phyloP scores from a whole-genome alignment of 2,797 vertebrate species.

The Parambassis ranga region DNA sequence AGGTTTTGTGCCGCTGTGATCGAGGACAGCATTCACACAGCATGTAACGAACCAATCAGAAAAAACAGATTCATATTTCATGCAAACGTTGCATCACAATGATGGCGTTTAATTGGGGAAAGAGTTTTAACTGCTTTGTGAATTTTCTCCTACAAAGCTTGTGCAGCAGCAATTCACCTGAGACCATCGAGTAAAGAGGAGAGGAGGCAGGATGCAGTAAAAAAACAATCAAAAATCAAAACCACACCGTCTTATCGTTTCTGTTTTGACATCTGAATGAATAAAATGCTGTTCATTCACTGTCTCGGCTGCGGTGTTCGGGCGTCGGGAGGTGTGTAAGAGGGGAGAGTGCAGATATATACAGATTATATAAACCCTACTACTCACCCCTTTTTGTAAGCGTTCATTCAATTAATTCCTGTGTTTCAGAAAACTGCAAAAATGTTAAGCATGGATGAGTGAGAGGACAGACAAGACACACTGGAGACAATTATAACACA shows the following conservation, averaged over 20 bases:
- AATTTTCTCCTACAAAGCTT: slow-evolving; percentile 55
- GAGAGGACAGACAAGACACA: slow-evolving; percentile 74
- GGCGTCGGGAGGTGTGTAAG: slow-evolving; percentile 30
- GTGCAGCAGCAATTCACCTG: slow-evolving; percentile 41
- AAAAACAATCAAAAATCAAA: slow-evolving; percentile 1
- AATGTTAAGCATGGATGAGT: slow-evolving; percentile 81
- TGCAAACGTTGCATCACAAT: background rate
- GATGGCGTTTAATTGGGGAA: background rate
- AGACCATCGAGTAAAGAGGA: slow-evolving; percentile 54
- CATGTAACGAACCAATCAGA: slow-evolving; percentile 42
- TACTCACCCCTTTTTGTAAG: slow-evolving; percentile 82
- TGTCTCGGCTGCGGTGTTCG: slow-evolving; percentile 53
- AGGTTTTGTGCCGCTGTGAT: slow-evolving; percentile 47
- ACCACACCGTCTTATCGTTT: slow-evolving; percentile 18
- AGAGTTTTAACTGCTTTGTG: slow-evolving; percentile 60
- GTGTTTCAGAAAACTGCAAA: slow-evolving; percentile 87
- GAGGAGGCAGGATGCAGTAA: slow-evolving; percentile 42
- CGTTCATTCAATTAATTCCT: slow-evolving; percentile 87
- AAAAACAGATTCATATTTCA: slow-evolving; percentile 10
- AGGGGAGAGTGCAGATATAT: slow-evolving; percentile 44
- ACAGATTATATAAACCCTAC: slow-evolving; percentile 70
- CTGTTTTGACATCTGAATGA: slow-evolving; percentile 50
- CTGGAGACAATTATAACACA: slow-evolving; percentile 65
- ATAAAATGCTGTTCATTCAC: slow-evolving; percentile 61
- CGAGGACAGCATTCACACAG: slow-evolving; percentile 72